These are phyloP conservation scores for Jordanella pulchra DNA, from an alignment of 2,797 vertebrate species.

Conservation along the genomic window DNA sequence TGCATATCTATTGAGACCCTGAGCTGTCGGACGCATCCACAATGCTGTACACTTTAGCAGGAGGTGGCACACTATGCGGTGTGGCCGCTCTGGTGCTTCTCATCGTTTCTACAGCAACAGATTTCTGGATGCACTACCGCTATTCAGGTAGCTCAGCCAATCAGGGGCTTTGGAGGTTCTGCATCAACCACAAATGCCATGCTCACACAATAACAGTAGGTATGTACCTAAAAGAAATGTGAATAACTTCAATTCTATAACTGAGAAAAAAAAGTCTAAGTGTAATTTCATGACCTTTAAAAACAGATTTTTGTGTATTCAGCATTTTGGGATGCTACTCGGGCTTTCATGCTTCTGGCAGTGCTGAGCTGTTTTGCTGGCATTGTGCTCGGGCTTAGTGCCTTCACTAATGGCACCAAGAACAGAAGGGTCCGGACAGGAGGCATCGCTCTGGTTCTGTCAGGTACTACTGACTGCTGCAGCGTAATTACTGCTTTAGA, in stretches of 20 bases:
- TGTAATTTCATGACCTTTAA: too few relatives aligned
- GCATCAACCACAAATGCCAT: constrained; percentile 85
- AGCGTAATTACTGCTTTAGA: background rate
- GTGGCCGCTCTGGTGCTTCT: constrained; percentile 83
- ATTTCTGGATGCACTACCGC: constrained; percentile 87
- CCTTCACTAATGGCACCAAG: constrained; percentile 75
- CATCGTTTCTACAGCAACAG: constrained; percentile 84
- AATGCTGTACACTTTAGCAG: constrained; percentile 81
- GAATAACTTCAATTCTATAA: background rate
- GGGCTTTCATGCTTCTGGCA: constrained; percentile 86
- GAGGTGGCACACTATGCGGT: constrained; percentile 84
- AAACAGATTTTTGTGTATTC: constrained; percentile 5
- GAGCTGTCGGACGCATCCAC: constrained; percentile 56
- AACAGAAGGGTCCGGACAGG: constrained; percentile 75
- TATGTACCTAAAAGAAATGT: constrained; percentile 61
- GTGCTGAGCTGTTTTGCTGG: constrained; percentile 82
- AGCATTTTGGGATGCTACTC: constrained; percentile 87
- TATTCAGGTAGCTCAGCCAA: constrained; percentile 80
- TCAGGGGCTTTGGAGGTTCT: constrained; percentile 88
- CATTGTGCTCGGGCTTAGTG: constrained; percentile 80
- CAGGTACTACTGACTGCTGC: constrained; percentile 67
- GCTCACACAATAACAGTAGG: constrained; percentile 83
- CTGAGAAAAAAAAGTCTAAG: background rate
- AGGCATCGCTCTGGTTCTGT: constrained; percentile 81
- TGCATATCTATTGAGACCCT: constrained; percentile 60